phyloP scores from a whole-genome alignment of 2,113 vertebrate species.

The Elachura formosa region DNA sequence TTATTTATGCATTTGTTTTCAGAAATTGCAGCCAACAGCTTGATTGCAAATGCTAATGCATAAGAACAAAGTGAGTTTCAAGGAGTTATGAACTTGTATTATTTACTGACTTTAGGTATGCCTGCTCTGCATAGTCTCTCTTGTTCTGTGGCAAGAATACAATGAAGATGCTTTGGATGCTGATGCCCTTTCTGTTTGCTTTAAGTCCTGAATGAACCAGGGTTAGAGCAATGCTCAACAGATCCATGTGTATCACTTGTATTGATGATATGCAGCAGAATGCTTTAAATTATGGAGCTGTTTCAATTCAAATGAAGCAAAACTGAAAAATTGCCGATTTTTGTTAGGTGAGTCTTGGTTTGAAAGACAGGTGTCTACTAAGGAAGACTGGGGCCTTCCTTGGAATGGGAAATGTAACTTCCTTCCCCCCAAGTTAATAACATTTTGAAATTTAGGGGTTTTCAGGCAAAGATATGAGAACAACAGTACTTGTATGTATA shows the following conservation, averaged over 20 bases:
- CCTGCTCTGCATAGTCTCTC: neutral
- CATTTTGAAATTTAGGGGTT: neutral
- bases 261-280: neutral
- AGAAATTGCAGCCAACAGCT: neutral
- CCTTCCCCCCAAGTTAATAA: no score
- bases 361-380: neutral
- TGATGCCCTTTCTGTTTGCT: neutral
- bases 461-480: neutral
- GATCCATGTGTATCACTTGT: neutral
- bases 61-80: neutral
- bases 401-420: neutral
- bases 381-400: neutral
- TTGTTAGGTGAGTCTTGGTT: neutral
- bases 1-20: neutral
- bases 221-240: neutral
- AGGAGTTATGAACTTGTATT: neutral
- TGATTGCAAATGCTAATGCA: neutral
- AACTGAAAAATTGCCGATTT: neutral
- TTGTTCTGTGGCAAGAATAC: neutral
- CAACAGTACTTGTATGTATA: no score
- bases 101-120: neutral
- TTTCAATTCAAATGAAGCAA: neutral
- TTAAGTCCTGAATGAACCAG: neutral
- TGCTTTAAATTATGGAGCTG: neutral
- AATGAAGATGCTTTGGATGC: neutral